Evolutionary conservation across 2,888 invertebrate species (phyloP), one percentile per base, ranked within the genome.

Genomic region (Carabus problematicus): DNA sequence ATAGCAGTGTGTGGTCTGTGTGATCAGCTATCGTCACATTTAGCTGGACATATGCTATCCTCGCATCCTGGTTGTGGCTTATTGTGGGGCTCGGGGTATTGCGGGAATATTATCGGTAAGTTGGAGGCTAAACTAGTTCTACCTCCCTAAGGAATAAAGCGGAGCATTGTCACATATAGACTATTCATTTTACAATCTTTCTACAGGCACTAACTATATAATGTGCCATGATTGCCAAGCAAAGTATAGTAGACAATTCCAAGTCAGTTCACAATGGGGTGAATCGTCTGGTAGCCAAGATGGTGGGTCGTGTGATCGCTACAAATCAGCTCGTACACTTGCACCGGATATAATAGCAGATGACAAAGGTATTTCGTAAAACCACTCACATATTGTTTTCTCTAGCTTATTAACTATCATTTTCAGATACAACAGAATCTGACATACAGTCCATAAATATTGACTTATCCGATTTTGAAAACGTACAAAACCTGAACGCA

Each of bases 41-140:
- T 86, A 64, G 79, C 75, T 77, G 77, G 77, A 11, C 83, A 87
- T 74, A 83, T 87, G 82, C 76, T 81, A 29, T 77, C 80, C 0
- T 77, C 81, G 11, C 87, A 87, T 77, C 85, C 85, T 8, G 88
- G 88, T 3, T 88, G 87, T 78, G 85, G 85, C 43, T 76, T 82
- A 3, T 75, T 81, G 69, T 79, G 82, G 80, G 76, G 81, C 73
- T 82, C 83, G 63, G 85, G 84, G 1, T 79, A 79, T 61, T 87
- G 87, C 74, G 86, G 87, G 16, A 82, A 84, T 69, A 79, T 79
- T 59, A 76, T 78, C 72, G 81, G 82, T 80, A 69, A 71, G 75
- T 66, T 14, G n/a, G 2, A 45, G 14, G 52, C 16, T 8, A 52
- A 8, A 52, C 14, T 14, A 19, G n/a, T 6, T 11, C 1, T 1